These are phyloP conservation scores for Torymus auratus DNA, from an alignment of 2,888 invertebrate genomes.

Conservation along the genomic window DNA sequence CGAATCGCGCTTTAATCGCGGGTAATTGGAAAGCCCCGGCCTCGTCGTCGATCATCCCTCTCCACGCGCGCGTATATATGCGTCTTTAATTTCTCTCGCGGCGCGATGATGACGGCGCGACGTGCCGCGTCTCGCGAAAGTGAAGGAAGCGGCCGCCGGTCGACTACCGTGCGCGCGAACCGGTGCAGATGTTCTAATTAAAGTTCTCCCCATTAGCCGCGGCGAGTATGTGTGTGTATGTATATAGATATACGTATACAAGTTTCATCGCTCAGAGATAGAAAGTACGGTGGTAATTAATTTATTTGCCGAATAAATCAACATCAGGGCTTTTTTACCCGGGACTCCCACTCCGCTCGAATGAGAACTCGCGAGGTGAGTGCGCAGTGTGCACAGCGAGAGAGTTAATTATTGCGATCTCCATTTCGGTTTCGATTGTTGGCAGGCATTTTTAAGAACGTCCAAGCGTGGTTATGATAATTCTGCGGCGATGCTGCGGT, in stretches of 20 bases:
- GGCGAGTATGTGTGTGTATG: not conserved
- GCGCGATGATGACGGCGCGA: conserved; percentile 7
- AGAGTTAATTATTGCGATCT: conserved; percentile 22
- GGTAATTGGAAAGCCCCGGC: conserved; percentile 37
- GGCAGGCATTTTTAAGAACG: not conserved
- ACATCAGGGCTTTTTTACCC: conserved; percentile 35
- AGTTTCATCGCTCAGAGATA: conserved; percentile 52
- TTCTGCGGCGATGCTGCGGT: too few relatives aligned
- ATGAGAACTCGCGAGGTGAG: too few relatives aligned
- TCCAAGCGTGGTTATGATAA: too few relatives aligned
- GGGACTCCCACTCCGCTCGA: too few relatives aligned
- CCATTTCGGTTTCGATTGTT: conserved; percentile 44
- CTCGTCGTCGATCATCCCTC: conserved; percentile 33
- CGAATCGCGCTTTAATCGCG: conserved; percentile 29
- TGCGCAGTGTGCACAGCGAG: not conserved
- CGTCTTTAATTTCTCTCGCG: conserved; percentile 38
- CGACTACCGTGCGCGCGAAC: conserved; percentile 4
- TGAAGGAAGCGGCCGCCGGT: conserved; percentile 27
- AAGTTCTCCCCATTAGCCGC: conserved; percentile 37
- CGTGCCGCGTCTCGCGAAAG: conserved; percentile 44
- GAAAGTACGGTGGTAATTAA: conserved; percentile 55
- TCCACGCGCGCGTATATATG: not conserved
- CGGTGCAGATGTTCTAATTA: conserved; percentile 54
- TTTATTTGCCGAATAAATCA: conserved; percentile 58
- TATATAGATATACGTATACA: not conserved